Evolutionary conservation across 2,888 invertebrate genomes (phyloP).

Genomic region (Synanthedon tipuliformis): DNA sequence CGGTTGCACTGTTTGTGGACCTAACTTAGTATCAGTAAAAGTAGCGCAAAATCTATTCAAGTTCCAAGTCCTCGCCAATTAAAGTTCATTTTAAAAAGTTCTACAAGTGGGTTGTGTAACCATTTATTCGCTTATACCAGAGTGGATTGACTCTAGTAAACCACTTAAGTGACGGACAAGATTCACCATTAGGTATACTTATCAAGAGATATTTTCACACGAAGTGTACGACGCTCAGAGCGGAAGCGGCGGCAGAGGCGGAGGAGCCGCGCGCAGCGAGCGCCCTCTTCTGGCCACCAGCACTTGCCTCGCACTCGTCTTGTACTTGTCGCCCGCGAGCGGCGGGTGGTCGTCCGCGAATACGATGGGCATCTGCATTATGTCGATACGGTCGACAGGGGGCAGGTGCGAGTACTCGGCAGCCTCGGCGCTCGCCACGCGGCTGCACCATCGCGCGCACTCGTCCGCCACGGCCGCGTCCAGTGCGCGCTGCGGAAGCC

Average conservation of each 20-base stretch:
- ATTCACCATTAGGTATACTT: too few relatives aligned
- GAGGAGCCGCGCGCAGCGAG: neutral
- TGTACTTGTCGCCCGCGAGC: conserved; percentile 1
- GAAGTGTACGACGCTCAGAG: neutral
- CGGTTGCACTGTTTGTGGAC: too few relatives aligned
- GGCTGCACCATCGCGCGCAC: neutral
- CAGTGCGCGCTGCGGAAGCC: conserved; percentile 78
- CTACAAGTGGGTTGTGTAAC: too few relatives aligned
- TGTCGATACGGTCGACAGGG: conserved; percentile 40
- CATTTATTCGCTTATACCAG: too few relatives aligned
- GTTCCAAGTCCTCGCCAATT: too few relatives aligned
- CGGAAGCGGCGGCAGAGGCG: neutral
- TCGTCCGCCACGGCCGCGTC: conserved; percentile 59
- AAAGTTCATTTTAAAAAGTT: too few relatives aligned
- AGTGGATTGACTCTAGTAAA: too few relatives aligned
- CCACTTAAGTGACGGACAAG: too few relatives aligned
- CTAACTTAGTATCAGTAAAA: too few relatives aligned
- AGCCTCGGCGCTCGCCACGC: neutral
- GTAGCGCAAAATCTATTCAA: too few relatives aligned
- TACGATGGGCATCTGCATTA: conserved; percentile 72
- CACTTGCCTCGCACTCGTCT: conserved; percentile 8
- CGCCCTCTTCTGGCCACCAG: conserved; percentile 1
- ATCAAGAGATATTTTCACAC: too few relatives aligned
- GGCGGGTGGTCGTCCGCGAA: conserved; percentile 66
- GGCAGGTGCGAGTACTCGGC: conserved; percentile 24